These are phyloP conservation scores for Trachelipus rathkii DNA, from an alignment of 1,140 invertebrate species.

Conservation along the genomic window DNA sequence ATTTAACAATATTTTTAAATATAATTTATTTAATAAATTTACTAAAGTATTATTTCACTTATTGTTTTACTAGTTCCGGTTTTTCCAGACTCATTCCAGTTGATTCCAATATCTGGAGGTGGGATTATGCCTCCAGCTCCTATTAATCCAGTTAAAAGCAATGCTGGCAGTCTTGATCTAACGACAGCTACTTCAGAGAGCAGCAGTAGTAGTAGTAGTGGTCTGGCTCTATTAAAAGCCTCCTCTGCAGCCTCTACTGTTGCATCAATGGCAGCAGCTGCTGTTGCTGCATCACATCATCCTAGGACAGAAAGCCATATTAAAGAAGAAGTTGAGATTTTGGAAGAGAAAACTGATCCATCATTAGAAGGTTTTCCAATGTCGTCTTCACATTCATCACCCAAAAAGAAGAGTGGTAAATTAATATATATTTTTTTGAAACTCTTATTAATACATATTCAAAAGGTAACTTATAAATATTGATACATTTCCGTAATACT, in stretches of 20 bases:
- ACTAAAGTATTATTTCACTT: background rate
- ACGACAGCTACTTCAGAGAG: background rate
- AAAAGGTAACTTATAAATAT: too few relatives aligned
- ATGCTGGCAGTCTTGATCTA: background rate
- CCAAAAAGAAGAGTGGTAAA: background rate
- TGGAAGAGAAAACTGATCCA: background rate
- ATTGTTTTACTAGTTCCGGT: too few relatives aligned
- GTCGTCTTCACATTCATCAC: background rate
- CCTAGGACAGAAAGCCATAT: background rate
- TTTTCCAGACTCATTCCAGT: constrained; percentile 29
- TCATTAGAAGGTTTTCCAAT: background rate
- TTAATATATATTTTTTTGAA: too few relatives aligned
- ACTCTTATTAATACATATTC: too few relatives aligned
- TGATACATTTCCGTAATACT: too few relatives aligned
- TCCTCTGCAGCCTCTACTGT: background rate
- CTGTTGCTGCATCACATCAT: background rate
- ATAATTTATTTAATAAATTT: too few relatives aligned
- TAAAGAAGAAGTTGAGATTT: background rate
- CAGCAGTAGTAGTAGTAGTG: background rate
- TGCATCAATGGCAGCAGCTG: background rate
- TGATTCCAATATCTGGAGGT: constrained; percentile 23
- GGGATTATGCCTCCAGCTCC: constrained; percentile 18
- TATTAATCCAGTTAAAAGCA: constrained; percentile 1
- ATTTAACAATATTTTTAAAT: too few relatives aligned
- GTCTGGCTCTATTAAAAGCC: background rate